Conservation (phyloP, 2,797 vertebrate genomes). For the Lycodopsis pacificus region DNA sequence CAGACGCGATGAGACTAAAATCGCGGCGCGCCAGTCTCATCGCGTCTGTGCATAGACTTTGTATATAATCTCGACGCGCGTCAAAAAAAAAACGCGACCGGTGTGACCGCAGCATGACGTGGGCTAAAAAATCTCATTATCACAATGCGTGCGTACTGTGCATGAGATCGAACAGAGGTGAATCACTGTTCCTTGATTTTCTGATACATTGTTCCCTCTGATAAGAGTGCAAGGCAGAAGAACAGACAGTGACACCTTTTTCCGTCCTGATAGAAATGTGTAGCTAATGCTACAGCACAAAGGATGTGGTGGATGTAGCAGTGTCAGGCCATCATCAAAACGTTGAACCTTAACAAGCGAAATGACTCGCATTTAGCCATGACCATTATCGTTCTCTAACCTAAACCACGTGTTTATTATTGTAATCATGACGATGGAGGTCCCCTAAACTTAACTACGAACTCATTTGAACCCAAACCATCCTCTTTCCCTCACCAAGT, state of each 20-base stretch:
- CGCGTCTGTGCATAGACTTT: too few relatives aligned
- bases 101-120: too few relatives aligned
- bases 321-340: background rate
- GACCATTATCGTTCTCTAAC: background rate
- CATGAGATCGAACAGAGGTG: background rate
- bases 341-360: background rate
- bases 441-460: too few relatives aligned
- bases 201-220: slow-evolving; percentile 29
- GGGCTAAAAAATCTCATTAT: background rate
- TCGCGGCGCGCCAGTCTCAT: too few relatives aligned
- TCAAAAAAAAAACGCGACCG: too few relatives aligned
- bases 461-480: background rate
- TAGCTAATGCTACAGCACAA: background rate
- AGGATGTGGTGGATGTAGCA: background rate
- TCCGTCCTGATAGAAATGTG: background rate
- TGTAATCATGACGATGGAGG: too few relatives aligned
- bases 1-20: too few relatives aligned
- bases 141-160: background rate
- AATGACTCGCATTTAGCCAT: background rate
- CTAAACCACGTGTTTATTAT: background rate
- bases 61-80: too few relatives aligned
- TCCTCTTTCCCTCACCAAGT: background rate
- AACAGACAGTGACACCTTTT: background rate
- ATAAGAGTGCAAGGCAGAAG: background rate
- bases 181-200: background rate